A percentile compares a stretch with the other conserved stretches of the same genome.
These are phyloP conservation scores for Limnothrissa miodon DNA, from an alignment of 2,113 vertebrate genomes.

Conservation along the genomic window DNA sequence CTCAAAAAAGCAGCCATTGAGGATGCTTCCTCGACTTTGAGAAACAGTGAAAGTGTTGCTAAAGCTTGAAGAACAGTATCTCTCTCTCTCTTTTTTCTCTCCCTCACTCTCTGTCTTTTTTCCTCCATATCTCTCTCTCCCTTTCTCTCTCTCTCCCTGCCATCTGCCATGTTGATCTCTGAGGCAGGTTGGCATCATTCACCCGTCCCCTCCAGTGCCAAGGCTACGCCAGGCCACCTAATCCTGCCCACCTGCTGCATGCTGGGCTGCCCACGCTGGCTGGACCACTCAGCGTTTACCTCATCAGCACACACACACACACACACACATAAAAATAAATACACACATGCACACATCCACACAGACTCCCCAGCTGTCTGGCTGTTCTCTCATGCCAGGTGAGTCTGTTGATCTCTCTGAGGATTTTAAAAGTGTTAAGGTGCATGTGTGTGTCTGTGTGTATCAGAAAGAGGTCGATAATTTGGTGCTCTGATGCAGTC, in stretches of 20 bases:
- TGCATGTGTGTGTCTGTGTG: no score
- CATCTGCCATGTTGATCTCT: slow-evolving; percentile 42
- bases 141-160: slow-evolving; percentile 28
- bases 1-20: no score
- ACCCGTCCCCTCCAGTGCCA: slow-evolving; percentile 15
- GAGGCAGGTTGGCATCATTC: slow-evolving; percentile 16
- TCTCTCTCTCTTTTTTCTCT: not conserved
- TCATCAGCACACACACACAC: not conserved
- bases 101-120: no score
- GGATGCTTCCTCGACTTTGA: no score
- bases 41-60: no score
- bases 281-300: not conserved
- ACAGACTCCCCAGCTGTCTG: no score
- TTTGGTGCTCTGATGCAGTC: no score
- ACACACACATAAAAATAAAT: not conserved
- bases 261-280: not conserved
- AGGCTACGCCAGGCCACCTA: not conserved
- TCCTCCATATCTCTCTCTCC: not conserved
- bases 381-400: no score
- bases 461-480: no score
- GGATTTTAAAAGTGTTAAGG: no score
- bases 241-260: slow-evolving; percentile 30
- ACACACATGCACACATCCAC: not conserved
- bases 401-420: no score
- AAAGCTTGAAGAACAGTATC: no score